phyloP scores from a whole-genome alignment of 2,888 invertebrate species.

The Chrysina gloriosa region DNA sequence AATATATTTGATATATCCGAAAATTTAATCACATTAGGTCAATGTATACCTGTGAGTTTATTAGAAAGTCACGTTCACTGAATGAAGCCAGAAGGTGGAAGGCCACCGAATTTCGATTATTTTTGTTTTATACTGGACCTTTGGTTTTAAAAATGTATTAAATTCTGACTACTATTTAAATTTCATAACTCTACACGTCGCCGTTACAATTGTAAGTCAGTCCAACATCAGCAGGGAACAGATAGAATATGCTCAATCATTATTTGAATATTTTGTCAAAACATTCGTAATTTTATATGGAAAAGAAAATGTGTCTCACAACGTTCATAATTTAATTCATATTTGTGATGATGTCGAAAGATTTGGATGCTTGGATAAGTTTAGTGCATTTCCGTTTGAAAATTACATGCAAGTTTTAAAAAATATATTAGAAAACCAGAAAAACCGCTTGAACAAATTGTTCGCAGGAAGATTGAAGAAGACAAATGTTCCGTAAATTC shows the following conservation, averaged over 20 bases:
- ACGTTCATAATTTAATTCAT: slow-evolving; percentile 50
- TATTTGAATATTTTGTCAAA: slow-evolving; percentile 44
- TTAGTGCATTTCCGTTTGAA: slow-evolving; percentile 45
- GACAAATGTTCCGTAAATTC: too few species aligned
- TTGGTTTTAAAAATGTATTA: slow-evolving; percentile 38
- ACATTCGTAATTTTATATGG: slow-evolving; percentile 45
- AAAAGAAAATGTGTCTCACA: slow-evolving; percentile 46
- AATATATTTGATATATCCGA: not conserved
- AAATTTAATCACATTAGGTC: not conserved
- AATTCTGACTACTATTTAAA: slow-evolving; percentile 39
- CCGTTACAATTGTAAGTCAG: slow-evolving; percentile 22
- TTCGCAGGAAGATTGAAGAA: slow-evolving; percentile 32
- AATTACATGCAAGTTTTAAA: slow-evolving; percentile 42
- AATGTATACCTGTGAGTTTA: not conserved
- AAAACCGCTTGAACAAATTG: slow-evolving; percentile 39
- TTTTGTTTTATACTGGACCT: slow-evolving; percentile 47
- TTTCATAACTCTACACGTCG: slow-evolving; percentile 42
- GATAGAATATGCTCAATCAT: slow-evolving; percentile 41
- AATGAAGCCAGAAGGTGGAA: slow-evolving; percentile 43
- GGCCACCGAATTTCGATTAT: slow-evolving; percentile 46
- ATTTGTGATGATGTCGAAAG: slow-evolving; percentile 43
- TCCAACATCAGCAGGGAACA: not conserved
- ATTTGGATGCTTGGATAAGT: slow-evolving; percentile 44
- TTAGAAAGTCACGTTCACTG: slow-evolving; percentile 41
- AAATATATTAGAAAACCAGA: slow-evolving; percentile 30